Percentiles rank a stretch among this genome's conserved stretches.
Evolutionary conservation across 2,888 invertebrate species (phyloP).

Genomic region (Epirrita christyi): DNA sequence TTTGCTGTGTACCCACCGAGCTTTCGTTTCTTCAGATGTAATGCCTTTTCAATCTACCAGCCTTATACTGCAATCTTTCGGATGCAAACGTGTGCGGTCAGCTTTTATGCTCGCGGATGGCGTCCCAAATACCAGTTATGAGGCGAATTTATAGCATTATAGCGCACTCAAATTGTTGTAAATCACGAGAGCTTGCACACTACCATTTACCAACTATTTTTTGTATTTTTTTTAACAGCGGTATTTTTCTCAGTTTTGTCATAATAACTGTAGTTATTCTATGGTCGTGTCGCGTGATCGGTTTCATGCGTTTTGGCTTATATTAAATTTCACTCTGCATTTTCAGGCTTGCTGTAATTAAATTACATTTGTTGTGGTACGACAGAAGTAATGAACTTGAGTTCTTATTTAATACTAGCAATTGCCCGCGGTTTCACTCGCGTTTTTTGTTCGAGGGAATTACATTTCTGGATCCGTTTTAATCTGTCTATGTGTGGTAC

Average conservation of each 20-base stretch:
- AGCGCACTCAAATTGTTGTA: constrained; percentile 45
- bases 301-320: constrained; percentile 32
- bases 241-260: constrained; percentile 28
- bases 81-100: constrained; percentile 42
- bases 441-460: no score
- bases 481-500: no score
- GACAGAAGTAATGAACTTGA: neutral
- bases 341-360: constrained; percentile 27
- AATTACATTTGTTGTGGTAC: neutral
- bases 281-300: constrained; percentile 33
- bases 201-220: constrained; percentile 8
- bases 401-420: no score
- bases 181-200: constrained; percentile 41
- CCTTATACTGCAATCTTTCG: constrained; percentile 40
- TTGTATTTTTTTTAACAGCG: constrained; percentile 22
- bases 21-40: constrained; percentile 24
- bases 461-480: no score
- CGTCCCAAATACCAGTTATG: constrained; percentile 56
- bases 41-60: constrained; percentile 27
- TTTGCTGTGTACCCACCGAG: constrained; percentile 21
- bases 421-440: no score
- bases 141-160: constrained; percentile 49
- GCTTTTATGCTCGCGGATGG: constrained; percentile 38
- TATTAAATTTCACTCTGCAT: constrained; percentile 23
- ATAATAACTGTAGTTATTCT: neutral